Base-by-base conservation (phyloP, 2,797 vertebrate species). In the Valencia hispanica region DNA sequence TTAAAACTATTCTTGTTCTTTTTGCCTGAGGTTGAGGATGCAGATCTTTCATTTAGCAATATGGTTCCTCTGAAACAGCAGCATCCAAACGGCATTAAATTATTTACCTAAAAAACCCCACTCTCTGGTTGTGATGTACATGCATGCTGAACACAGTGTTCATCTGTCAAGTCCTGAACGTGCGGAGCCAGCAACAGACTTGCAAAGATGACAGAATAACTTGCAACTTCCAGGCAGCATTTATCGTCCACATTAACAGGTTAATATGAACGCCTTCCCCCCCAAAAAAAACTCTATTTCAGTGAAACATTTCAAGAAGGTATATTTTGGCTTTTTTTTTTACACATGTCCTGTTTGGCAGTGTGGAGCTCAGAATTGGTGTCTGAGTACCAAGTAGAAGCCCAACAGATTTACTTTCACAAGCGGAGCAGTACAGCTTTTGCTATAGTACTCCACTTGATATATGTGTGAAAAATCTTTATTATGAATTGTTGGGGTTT, bases 301-400 rank as follows among this genome's bases (percentile, higher is more conserved):
- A 70, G 34, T 30, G 43, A 48, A 32, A 30, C 22, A 82, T 81
- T 91, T 89, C 84, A 83, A 77, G 66, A 75, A 79, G 81, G 74
- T 84, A 87, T 77, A 83, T 73, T 79, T 39, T 65, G 32, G 68
- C 57, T 81, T 78, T 78, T 81, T 93, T 88, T 86, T 82, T n/a
- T n/a, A n/a, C n/a, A n/a, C n/a, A n/a, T n/a, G n/a, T n/a, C n/a
- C n/a, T n/a, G n/a, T n/a, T n/a, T n/a, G n/a, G n/a, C n/a, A n/a
- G n/a, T n/a, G n/a, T n/a, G n/a, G n/a, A n/a, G n/a, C n/a, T n/a
- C n/a, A n/a, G n/a, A n/a, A n/a, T n/a, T n/a, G n/a, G n/a, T n/a
- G n/a, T n/a, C n/a, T n/a, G n/a, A n/a, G n/a, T n/a, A n/a, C n/a
- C n/a, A n/a, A n/a, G n/a, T n/a, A n/a, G n/a, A n/a, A n/a, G n/a